phyloP scores from a whole-genome alignment of 2,888 invertebrate species.

The Troides helena region DNA sequence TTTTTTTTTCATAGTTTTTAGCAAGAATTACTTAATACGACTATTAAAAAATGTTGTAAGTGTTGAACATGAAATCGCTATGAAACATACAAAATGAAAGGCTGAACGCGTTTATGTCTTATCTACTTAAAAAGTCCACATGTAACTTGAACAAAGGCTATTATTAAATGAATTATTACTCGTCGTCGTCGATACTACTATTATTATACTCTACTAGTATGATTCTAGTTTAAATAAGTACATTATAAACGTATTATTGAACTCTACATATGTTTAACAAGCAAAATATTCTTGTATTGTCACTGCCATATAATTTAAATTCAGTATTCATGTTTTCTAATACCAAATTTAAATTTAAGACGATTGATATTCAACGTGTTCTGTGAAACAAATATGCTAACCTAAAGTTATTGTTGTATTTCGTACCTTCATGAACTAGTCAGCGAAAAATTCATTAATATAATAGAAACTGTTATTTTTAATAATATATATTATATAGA shows the following conservation, averaged over 20 bases:
- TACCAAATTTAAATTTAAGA: neutral
- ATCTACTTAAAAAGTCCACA: neutral
- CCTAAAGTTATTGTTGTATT: neutral
- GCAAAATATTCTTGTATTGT: neutral
- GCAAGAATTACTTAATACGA: conserved; percentile 14
- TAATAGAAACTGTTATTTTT: neutral
- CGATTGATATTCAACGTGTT: neutral
- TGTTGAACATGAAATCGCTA: neutral
- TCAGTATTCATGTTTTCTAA: conserved; percentile 2
- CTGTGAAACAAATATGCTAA: neutral
- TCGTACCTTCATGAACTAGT: too few species aligned
- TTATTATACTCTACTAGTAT: too few species aligned
- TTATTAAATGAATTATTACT: neutral
- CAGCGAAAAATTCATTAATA: too few species aligned
- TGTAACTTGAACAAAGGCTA: too few species aligned
- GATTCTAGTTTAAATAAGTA: too few species aligned
- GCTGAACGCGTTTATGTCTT: conserved; percentile 19
- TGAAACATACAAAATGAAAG: neutral
- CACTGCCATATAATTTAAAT: conserved; percentile 4
- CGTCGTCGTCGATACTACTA: too few species aligned
- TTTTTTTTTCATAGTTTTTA: neutral
- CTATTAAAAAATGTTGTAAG: conserved; percentile 2
- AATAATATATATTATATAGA: neutral
- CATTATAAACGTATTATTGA: too few species aligned
- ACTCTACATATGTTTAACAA: neutral